Evolutionary conservation across 2,113 vertebrate species (phyloP).

Genomic region (Anhinga anhinga): DNA sequence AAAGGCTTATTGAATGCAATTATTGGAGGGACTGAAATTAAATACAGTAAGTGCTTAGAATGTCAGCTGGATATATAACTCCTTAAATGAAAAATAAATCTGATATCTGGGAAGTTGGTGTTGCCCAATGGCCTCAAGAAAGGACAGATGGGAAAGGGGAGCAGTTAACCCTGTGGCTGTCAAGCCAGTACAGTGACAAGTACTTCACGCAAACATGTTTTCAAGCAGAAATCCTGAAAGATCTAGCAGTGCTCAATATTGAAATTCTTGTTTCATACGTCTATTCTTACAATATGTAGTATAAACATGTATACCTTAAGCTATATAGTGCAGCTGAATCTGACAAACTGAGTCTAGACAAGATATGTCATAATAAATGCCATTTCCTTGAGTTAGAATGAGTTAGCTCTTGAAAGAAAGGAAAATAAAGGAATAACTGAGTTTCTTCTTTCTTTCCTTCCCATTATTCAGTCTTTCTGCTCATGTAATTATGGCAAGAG

Average conservation of each 20-base stretch:
- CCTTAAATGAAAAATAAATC: background rate
- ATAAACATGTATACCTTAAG: background rate
- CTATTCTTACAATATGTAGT: background rate
- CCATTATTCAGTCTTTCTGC: background rate
- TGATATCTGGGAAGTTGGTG: background rate
- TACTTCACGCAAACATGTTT: background rate
- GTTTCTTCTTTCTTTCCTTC: background rate
- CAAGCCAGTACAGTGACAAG: background rate
- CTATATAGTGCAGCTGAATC: background rate
- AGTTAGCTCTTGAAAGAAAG: background rate
- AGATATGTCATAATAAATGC: constrained; percentile 20
- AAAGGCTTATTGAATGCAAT: background rate
- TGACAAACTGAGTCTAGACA: constrained; percentile 7
- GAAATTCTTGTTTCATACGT: background rate
- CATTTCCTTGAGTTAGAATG: background rate
- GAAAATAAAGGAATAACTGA: background rate
- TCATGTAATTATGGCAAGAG: background rate
- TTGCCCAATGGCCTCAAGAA: background rate
- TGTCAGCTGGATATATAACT: background rate
- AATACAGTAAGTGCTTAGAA: background rate
- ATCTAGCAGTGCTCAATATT: background rate
- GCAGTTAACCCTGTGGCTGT: background rate
- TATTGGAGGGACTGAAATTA: background rate
- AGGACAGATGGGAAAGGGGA: background rate
- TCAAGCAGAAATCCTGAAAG: background rate